Evolutionary conservation across 2,888 invertebrate genomes (phyloP).

Genomic region (Eupeodes luniger): DNA sequence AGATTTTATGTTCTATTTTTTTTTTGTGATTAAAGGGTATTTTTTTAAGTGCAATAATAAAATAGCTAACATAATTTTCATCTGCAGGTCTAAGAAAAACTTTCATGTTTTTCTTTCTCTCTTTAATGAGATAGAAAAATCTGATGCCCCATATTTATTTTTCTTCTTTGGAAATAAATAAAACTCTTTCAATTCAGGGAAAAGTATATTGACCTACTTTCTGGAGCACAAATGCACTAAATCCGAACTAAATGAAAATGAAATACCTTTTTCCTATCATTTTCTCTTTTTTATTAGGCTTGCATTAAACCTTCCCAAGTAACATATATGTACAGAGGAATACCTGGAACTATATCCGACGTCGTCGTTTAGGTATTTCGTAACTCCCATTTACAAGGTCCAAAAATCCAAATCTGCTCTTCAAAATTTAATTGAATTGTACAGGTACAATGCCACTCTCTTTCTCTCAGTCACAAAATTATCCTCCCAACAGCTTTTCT

Average conservation of each 20-base stretch:
- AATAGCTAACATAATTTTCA: too few species aligned
- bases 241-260: slow-evolving; percentile 44
- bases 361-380: neutral
- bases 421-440: slow-evolving; percentile 66
- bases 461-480: slow-evolving; percentile 56
- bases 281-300: neutral
- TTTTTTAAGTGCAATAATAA: too few species aligned
- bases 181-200: too few species aligned
- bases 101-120: too few species aligned
- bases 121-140: too few species aligned
- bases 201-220: slow-evolving; percentile 13
- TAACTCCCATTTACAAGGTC: slow-evolving; percentile 19
- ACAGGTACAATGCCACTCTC: slow-evolving; percentile 44
- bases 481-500: slow-evolving; percentile 34
- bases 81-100: too few species aligned
- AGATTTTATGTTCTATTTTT: too few species aligned
- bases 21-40: too few species aligned
- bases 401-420: slow-evolving; percentile 53
- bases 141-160: too few species aligned
- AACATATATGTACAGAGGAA: slow-evolving; percentile 17
- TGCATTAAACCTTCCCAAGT: neutral
- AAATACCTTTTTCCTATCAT: slow-evolving; percentile 9
- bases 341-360: neutral
- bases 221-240: slow-evolving; percentile 42
- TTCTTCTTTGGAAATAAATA: too few species aligned